phyloP scores from a whole-genome alignment of 2,113 vertebrate genomes.

The Hoplias malabaricus region DNA sequence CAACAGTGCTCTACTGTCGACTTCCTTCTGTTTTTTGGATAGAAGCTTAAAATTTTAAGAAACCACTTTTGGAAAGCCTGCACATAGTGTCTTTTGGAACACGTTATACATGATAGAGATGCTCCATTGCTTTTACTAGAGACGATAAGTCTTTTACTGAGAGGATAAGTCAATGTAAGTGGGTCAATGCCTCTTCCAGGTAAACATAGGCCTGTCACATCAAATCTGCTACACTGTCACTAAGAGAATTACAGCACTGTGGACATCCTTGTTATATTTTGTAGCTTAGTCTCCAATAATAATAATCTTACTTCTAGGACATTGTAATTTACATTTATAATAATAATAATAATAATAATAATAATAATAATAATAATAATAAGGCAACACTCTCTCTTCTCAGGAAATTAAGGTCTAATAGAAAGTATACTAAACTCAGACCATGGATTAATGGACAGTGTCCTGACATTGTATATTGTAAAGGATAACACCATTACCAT shows the following conservation, averaged over 20 bases:
- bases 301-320: no score
- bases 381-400: no score
- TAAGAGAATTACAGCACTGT: background rate
- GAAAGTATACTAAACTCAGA: no score
- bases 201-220: background rate
- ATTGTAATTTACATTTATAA: no score
- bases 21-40: background rate
- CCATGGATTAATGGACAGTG: no score
- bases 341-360: no score
- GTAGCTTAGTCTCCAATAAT: background rate
- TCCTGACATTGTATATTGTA: no score
- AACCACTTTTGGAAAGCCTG: background rate
- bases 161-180: constrained; percentile 4
- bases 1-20: background rate
- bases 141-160: background rate
- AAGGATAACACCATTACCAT: no score
- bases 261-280: background rate
- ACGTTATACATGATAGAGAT: background rate
- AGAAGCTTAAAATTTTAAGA: background rate
- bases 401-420: no score
- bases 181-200: background rate
- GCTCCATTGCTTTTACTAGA: constrained; percentile 9
- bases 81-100: background rate
- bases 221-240: background rate
- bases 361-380: no score